phyloP scores from a whole-genome alignment of 1,140 invertebrate species.

The Papilio dardanus region DNA sequence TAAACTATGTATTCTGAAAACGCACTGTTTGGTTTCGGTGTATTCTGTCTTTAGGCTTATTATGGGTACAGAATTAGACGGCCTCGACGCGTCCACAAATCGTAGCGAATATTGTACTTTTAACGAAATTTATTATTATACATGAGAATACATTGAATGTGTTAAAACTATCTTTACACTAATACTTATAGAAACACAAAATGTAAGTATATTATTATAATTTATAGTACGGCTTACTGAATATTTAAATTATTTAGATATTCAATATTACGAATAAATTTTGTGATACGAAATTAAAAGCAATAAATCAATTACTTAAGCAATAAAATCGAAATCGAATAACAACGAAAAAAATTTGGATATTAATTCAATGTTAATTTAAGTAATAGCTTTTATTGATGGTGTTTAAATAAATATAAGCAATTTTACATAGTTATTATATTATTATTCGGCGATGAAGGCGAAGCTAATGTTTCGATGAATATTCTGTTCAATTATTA shows the following conservation, averaged over 20 bases:
- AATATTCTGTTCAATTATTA: not conserved
- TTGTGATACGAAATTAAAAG: constrained; percentile 38
- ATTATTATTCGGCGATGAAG: not conserved
- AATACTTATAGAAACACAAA: not conserved
- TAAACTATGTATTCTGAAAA: not conserved
- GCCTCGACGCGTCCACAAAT: not conserved
- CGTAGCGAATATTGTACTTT: not conserved
- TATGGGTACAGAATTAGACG: not conserved
- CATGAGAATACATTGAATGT: constrained; percentile 14
- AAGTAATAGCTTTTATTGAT: constrained; percentile 12
- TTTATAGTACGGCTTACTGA: constrained; percentile 1
- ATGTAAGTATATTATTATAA: constrained; percentile 11
- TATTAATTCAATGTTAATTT: constrained; percentile 21
- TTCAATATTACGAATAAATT: constrained; percentile 22
- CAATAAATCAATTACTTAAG: constrained; percentile 35
- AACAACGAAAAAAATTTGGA: constrained; percentile 33
- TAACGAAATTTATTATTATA: constrained; percentile 22
- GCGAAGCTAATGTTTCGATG: not conserved
- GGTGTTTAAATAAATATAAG: not conserved
- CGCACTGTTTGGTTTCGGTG: not conserved
- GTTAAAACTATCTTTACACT: constrained; percentile 13
- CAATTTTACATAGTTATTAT: constrained; percentile 7
- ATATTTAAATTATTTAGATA: constrained; percentile 11
- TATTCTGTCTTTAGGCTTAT: not conserved
- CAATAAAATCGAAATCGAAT: constrained; percentile 32